Conservation (phyloP, 2,797 vertebrate genomes). For the Naso thynnoides region DNA sequence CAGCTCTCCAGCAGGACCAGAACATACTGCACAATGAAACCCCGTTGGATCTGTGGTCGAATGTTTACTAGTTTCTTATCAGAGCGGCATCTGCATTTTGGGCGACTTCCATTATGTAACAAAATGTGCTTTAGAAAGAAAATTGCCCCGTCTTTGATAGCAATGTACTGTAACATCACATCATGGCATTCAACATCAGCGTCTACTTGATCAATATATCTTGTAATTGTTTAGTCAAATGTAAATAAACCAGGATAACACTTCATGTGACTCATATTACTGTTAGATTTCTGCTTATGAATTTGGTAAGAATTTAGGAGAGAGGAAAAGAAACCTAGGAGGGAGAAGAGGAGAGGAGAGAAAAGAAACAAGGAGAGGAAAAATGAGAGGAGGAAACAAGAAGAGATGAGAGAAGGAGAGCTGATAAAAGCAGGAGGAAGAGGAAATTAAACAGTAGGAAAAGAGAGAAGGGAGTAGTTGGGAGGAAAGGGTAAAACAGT, state of each 20-base stretch:
- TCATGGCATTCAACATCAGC: conserved; percentile 6
- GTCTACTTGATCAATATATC: not conserved
- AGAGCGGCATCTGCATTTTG: not conserved
- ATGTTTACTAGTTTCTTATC: conserved; percentile 15
- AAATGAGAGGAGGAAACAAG: no score
- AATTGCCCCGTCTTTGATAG: not conserved
- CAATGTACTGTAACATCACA: conserved; percentile 3
- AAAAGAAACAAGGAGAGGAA: no score
- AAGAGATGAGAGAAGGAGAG: no score
- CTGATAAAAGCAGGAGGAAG: not conserved
- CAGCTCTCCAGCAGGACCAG: conserved; percentile 6
- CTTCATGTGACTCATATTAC: not conserved
- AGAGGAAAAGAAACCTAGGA: not conserved
- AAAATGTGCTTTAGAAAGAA: no score
- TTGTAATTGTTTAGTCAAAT: conserved; percentile 9
- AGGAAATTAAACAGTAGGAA: not conserved
- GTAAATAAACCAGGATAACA: conserved; percentile 13
- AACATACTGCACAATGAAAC: conserved; percentile 6
- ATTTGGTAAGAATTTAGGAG: not conserved
- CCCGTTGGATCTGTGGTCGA: not conserved
- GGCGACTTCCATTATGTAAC: no score
- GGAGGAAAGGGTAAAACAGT: not conserved
- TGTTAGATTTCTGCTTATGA: conserved; percentile 7
- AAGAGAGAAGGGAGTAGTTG: not conserved
- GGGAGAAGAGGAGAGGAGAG: no score